Evolutionary conservation across 2,797 vertebrate species (phyloP).

Genomic region (Labeo calbasu): DNA sequence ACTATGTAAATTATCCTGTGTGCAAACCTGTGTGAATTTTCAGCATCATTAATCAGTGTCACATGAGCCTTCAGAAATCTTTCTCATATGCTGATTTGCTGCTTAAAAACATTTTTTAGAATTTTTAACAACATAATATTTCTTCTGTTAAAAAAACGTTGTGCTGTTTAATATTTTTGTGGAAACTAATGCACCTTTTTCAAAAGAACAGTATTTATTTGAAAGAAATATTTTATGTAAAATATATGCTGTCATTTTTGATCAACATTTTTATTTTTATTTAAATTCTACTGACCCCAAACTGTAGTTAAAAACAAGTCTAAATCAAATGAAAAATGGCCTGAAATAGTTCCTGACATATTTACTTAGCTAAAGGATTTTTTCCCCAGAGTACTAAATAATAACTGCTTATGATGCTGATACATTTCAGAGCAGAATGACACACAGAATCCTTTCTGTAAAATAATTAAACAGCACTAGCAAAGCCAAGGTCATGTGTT

Average conservation of each 20-base stretch:
- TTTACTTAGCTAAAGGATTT: neutral
- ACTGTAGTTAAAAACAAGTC: neutral
- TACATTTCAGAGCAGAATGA: neutral
- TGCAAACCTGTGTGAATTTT: neutral
- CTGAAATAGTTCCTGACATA: neutral
- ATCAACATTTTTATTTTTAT: neutral
- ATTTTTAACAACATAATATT: no score
- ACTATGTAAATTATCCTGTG: neutral
- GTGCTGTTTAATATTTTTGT: neutral
- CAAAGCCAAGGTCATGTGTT: neutral
- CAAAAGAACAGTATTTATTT: neutral
- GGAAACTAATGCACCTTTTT: neutral
- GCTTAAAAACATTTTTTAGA: no score
- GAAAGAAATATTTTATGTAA: neutral
- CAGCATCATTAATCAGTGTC: neutral
- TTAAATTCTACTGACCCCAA: neutral
- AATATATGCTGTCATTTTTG: neutral
- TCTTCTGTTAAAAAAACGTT: neutral
- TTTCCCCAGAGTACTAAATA: neutral
- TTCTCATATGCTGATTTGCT: neutral
- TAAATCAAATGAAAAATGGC: neutral
- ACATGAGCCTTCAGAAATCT: neutral
- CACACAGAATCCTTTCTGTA: neutral
- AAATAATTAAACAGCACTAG: neutral
- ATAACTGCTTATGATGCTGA: neutral